Percentiles rank a stretch among this genome's conserved stretches.
Conservation (phyloP, 2,888 invertebrate genomes). For the Noctua comes region DNA sequence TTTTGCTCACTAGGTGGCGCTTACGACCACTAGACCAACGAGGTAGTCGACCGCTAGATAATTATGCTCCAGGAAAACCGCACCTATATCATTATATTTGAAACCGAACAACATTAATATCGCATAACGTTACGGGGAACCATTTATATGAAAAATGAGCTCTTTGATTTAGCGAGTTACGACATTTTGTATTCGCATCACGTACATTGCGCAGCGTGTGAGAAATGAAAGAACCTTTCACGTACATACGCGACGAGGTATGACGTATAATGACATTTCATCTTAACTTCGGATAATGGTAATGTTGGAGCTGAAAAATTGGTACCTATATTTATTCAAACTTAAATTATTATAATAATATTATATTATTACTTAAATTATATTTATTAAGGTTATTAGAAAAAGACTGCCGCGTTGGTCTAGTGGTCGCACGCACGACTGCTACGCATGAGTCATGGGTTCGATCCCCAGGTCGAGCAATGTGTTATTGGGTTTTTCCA, state of each 20-base stretch:
- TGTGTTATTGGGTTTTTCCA: too few relatives aligned
- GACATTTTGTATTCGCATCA: conserved; percentile 66
- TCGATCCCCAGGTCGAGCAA: too few relatives aligned
- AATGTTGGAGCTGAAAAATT: neutral
- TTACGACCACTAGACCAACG: neutral
- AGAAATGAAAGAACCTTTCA: conserved; percentile 69
- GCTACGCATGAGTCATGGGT: too few relatives aligned
- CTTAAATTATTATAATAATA: neutral
- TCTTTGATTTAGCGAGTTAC: conserved; percentile 65
- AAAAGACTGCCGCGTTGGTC: too few relatives aligned
- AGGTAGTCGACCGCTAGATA: neutral
- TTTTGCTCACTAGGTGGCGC: neutral
- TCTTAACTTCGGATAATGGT: conserved; percentile 37
- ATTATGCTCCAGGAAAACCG: neutral
- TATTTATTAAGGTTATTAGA: neutral
- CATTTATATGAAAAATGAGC: conserved; percentile 70
- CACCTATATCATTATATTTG: conserved; percentile 27
- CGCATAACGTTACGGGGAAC: conserved; percentile 50
- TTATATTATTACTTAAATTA: neutral
- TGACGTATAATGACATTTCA: conserved; percentile 53
- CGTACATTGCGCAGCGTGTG: conserved; percentile 70
- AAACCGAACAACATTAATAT: conserved; percentile 54
- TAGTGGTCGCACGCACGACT: too few relatives aligned
- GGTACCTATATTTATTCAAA: neutral
- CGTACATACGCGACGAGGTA: conserved; percentile 63